Percentiles rank a stretch among this genome's conserved stretches.
Evolutionary conservation across 2,888 invertebrate genomes (phyloP).

Genomic region (Chalcosyrphus nemorum): DNA sequence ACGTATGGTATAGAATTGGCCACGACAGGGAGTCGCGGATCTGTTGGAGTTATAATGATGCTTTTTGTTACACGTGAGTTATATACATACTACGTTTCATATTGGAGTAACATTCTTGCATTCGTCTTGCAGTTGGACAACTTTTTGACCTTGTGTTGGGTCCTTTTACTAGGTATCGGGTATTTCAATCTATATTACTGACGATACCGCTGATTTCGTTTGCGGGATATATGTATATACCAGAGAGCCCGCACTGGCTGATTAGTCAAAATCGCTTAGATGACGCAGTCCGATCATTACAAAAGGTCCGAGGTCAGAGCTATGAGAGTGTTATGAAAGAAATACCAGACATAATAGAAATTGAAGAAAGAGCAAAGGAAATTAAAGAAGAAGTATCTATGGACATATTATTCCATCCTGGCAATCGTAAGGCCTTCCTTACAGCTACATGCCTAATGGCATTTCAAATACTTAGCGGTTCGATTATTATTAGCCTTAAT

Average conservation of each 20-base stretch:
- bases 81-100: conserved; percentile 74
- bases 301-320: conserved; percentile 86
- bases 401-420: conserved; percentile 81
- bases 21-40: conserved; percentile 90
- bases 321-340: conserved; percentile 85
- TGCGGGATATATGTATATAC: conserved; percentile 86
- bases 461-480: conserved; percentile 92
- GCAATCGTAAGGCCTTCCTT: conserved; percentile 89
- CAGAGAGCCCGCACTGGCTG: conserved; percentile 90
- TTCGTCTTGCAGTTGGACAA: conserved; percentile 83
- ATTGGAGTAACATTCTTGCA: background rate
- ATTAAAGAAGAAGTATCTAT: conserved; percentile 72
- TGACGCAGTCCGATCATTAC: conserved; percentile 86
- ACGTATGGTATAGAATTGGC: conserved; percentile 95
- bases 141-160: conserved; percentile 88
- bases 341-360: conserved; percentile 84
- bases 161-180: conserved; percentile 86
- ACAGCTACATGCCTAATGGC: conserved; percentile 88
- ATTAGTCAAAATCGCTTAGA: conserved; percentile 83
- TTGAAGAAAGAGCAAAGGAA: conserved; percentile 81
- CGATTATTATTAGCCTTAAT: conserved; percentile 91
- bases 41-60: conserved; percentile 91
- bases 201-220: conserved; percentile 85
- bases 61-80: conserved; percentile 82
- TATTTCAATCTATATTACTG: conserved; percentile 86